Conservation (phyloP, 92 coral and sea anemone species). For the Phenganax stokvisi region DNA sequence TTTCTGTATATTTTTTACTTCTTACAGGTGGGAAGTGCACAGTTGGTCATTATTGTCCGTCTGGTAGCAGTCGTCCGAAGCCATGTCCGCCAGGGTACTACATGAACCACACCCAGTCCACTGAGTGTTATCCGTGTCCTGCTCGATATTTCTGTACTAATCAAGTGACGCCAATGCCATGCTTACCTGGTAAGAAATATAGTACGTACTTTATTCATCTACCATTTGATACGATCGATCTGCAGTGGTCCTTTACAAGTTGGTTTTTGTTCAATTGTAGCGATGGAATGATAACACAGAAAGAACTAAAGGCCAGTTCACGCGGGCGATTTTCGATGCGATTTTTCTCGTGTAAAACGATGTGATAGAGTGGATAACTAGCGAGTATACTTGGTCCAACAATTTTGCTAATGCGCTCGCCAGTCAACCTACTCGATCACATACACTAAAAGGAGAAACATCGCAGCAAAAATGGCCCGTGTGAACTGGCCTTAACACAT, state of each 20-base stretch:
- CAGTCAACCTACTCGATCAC: too few relatives aligned
- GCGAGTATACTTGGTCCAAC: too few relatives aligned
- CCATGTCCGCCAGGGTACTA: conserved; percentile 83
- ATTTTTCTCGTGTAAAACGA: too few relatives aligned
- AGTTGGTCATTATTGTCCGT: conserved; percentile 90
- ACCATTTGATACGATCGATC: background rate
- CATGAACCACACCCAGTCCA: conserved; percentile 84
- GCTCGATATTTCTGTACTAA: conserved; percentile 78
- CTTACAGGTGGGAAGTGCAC: conserved; percentile 74
- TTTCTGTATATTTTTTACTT: background rate
- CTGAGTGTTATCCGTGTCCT: conserved; percentile 80
- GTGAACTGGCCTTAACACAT: too few relatives aligned
- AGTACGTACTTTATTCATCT: background rate
- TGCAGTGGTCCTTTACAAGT: background rate
- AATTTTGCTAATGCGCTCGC: too few relatives aligned
- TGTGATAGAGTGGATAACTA: too few relatives aligned
- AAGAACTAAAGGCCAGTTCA: background rate
- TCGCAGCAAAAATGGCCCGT: too few relatives aligned
- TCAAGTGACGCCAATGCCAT: conserved; percentile 64
- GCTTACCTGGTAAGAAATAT: conserved; percentile 72
- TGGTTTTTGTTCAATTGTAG: background rate
- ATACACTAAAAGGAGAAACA: too few relatives aligned
- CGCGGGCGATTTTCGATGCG: too few relatives aligned
- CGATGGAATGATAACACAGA: background rate
- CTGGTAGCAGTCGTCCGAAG: conserved; percentile 72